Conservation (phyloP, 2,797 vertebrate genomes). For the Tragelaphus oryx region DNA sequence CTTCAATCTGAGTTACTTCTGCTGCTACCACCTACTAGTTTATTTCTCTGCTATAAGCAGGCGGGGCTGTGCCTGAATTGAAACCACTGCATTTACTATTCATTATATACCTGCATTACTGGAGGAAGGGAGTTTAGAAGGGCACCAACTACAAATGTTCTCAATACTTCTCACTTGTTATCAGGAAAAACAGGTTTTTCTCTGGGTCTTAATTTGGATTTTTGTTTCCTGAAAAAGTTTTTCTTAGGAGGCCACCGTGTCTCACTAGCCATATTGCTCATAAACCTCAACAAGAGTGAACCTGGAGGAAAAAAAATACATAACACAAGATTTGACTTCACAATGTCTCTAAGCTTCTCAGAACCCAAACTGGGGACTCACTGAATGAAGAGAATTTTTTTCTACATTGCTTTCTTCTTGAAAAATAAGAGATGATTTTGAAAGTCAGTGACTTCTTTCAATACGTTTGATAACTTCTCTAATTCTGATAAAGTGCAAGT, state of each 20-base stretch:
- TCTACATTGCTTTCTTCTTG: slow-evolving; percentile 51
- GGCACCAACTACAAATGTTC: slow-evolving; percentile 75
- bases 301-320: slow-evolving; percentile 74
- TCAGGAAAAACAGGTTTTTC: slow-evolving; percentile 81
- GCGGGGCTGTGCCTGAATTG: slow-evolving; percentile 76
- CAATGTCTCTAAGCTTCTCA: slow-evolving; percentile 73
- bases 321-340: slow-evolving; percentile 66
- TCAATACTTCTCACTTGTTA: slow-evolving; percentile 81
- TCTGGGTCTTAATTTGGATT: slow-evolving; percentile 80
- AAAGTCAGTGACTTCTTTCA: slow-evolving; percentile 61
- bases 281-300: slow-evolving; percentile 82
- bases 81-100: slow-evolving; percentile 77
- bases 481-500: slow-evolving; percentile 63
- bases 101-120: slow-evolving; percentile 76
- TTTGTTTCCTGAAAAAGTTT: slow-evolving; percentile 84
- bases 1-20: slow-evolving; percentile 70
- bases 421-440: slow-evolving; percentile 59
- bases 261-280: slow-evolving; percentile 83
- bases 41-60: slow-evolving; percentile 80
- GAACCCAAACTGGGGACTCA: slow-evolving; percentile 59
- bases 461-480: slow-evolving; percentile 34
- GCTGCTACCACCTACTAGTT: slow-evolving; percentile 80
- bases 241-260: slow-evolving; percentile 82
- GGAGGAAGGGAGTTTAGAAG: slow-evolving; percentile 81
- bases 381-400: slow-evolving; percentile 38